A percentile compares a stretch with the other conserved stretches of the same genome.
Conservation (phyloP, 1,140 invertebrate species). For the Sweltsa coloradensis region DNA sequence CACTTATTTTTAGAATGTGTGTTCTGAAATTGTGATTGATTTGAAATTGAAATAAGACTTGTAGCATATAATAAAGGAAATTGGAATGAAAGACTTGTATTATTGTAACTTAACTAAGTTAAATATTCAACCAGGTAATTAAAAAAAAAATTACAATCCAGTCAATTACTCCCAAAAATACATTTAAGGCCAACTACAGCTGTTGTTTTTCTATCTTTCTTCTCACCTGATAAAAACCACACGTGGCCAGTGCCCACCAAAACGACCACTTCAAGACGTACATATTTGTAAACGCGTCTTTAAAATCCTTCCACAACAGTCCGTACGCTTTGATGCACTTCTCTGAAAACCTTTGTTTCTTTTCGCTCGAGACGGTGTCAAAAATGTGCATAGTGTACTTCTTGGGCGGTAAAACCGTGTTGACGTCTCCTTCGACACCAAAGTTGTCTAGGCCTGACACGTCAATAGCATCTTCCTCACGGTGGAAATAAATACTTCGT, state of each 20-base stretch:
- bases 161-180: background rate
- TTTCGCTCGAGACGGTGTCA: background rate
- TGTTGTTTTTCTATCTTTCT: background rate
- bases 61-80: too few species aligned
- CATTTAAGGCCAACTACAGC: background rate
- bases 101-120: too few species aligned
- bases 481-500: slow-evolving; percentile 71
- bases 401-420: too few species aligned
- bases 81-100: too few species aligned
- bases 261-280: slow-evolving; percentile 74
- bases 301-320: slow-evolving; percentile 55
- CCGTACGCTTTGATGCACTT: background rate
- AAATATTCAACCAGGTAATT: too few species aligned
- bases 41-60: too few species aligned
- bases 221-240: slow-evolving; percentile 56
- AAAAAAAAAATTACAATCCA: background rate
- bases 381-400: too few species aligned
- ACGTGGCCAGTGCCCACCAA: slow-evolving; percentile 70
- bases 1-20: too few species aligned
- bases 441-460: background rate
- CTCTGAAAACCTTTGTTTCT: background rate
- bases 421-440: background rate
- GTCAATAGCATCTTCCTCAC: slow-evolving; percentile 19
- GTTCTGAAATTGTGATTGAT: too few species aligned
- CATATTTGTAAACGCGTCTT: slow-evolving; percentile 52